Base-by-base conservation (phyloP, 2,113 vertebrate species). In the Antechinus flavipes region DNA sequence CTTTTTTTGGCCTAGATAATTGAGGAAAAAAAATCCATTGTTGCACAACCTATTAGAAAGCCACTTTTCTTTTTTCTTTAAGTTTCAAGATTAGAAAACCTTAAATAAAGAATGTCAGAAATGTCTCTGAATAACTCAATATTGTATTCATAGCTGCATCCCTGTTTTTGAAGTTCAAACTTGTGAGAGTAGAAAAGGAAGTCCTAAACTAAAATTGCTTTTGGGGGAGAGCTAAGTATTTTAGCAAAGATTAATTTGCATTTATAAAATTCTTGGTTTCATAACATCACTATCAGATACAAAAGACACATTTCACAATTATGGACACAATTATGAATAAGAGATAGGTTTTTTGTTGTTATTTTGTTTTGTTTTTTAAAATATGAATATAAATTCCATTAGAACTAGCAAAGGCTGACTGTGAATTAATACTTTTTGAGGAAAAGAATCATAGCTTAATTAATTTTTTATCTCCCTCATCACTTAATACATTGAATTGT, bases 11-110 rank as follows among this genome's bases (percentile, higher is more conserved):
- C 26, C 55, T 94, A 56, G 0, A 95, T 91, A 61, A 91, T 95
- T 94, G 95, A 96, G 92, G 91, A 97, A 94, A 94, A 97, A 94
- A 97, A 92, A 49, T 89, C 76, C 25, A 90, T 56, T 56, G 26
- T 94, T 94, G 92, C 22, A 54, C 58, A 97, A 93, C 47, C 91
- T 90, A 61, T 0, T 61, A 22, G 46, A 56, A 93, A 91, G 68
- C 8, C 42, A 54, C 54, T 76, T 76, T 76, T 53, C 1, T 93
- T 94, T 93, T 16, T 68, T 35, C 61, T 68, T 61, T 10, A 19
- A 42, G 50, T 8, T 95, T 19, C 89, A 54, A 94, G 92, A 94
- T 2, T 50, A 76, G 94, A 94, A 89, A 3, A 53, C 6, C 55
- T 19, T 30, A 54, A 53, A 22, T 46, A 84, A 84, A 42, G 61